These are phyloP conservation scores for Momotus momota DNA, from an alignment of 2,797 vertebrate species.

Conservation along the genomic window DNA sequence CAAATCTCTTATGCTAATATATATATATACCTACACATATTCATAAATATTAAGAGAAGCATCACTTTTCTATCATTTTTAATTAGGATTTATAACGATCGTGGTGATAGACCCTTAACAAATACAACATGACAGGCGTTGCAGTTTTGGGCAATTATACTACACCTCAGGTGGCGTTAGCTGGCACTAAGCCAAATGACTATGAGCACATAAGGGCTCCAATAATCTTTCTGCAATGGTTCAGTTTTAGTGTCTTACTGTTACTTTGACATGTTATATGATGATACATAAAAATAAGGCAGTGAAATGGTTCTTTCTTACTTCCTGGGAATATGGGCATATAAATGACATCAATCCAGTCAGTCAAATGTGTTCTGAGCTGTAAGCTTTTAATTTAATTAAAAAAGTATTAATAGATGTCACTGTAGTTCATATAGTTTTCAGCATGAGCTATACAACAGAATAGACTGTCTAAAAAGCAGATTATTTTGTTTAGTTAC, in stretches of 20 bases:
- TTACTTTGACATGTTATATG: not conserved
- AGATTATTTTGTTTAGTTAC: not conserved
- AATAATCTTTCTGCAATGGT: not conserved
- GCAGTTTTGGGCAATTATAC: slow-evolving; percentile 25
- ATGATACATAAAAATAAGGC: not conserved
- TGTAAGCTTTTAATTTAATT: not conserved
- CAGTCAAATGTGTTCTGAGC: not conserved
- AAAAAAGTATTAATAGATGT: not conserved
- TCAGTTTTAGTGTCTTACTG: not conserved
- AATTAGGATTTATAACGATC: slow-evolving; percentile 12
- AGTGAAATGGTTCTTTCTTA: not conserved
- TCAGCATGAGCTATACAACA: not conserved
- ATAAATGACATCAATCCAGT: not conserved
- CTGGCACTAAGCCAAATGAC: not conserved
- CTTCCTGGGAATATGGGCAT: not conserved
- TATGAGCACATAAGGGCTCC: not conserved
- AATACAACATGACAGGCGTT: slow-evolving; percentile 47
- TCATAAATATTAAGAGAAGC: not conserved
- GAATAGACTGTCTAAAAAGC: not conserved
- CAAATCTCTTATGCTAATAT: not conserved
- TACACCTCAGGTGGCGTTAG: slow-evolving; percentile 30
- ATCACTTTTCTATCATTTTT: not conserved
- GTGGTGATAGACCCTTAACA: slow-evolving; percentile 2
- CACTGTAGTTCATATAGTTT: not conserved
- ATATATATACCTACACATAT: not conserved